These are phyloP conservation scores for Xiphorhynchus erythropygius DNA, from an alignment of 2,797 vertebrate species.

Conservation along the genomic window DNA sequence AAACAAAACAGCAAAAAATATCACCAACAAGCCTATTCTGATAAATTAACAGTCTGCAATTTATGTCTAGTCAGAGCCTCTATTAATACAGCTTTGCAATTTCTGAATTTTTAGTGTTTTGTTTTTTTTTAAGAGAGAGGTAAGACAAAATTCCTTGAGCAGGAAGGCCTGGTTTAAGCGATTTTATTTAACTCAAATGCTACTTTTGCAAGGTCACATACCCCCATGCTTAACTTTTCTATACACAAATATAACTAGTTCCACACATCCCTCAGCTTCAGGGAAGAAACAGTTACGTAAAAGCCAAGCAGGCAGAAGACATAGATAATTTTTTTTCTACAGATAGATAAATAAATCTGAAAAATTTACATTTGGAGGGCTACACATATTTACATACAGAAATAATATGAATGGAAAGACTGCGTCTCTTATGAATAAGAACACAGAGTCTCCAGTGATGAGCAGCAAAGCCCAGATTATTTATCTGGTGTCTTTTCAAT, in stretches of 20 bases:
- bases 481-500: neutral
- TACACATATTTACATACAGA: neutral
- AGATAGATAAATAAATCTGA: neutral
- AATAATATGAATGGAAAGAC: neutral
- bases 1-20: neutral
- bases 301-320: neutral
- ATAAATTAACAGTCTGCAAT: constrained; percentile 2
- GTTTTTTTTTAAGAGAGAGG: neutral
- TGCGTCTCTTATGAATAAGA: neutral
- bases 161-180: neutral
- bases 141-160: neutral
- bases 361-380: neutral
- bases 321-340: neutral
- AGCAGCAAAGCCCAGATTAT: neutral
- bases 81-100: neutral
- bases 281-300: neutral
- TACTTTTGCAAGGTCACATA: neutral
- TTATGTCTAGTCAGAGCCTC: neutral
- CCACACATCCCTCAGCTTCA: neutral
- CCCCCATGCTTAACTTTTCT: constrained; percentile 3
- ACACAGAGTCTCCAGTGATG: neutral
- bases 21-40: neutral
- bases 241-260: neutral
- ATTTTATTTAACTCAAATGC: constrained; percentile 27
- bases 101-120: neutral